A percentile compares a stretch with the other conserved stretches of the same genome.
These are phyloP conservation scores for Petrolisthes manimaculis DNA, from an alignment of 2,888 invertebrate species.

Conservation along the genomic window DNA sequence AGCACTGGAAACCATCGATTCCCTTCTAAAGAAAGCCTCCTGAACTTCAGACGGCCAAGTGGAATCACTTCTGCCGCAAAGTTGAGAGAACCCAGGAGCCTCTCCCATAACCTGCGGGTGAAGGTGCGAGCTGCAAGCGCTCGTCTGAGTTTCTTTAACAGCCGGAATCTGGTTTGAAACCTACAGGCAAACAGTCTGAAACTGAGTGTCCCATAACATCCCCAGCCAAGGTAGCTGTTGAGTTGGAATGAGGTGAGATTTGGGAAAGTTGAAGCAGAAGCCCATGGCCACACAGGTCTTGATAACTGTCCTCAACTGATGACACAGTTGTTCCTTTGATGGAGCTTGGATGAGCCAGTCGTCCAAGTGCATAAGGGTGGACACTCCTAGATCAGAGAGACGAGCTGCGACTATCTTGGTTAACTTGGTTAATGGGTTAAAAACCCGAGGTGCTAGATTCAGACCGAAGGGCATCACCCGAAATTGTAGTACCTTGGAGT, in stretches of 20 bases:
- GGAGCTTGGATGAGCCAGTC: background rate
- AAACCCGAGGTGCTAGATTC: background rate
- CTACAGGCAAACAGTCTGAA: too few relatives aligned
- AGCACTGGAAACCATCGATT: too few relatives aligned
- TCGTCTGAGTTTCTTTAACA: too few relatives aligned
- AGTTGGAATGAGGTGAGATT: background rate
- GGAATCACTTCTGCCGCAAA: too few relatives aligned
- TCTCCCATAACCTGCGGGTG: too few relatives aligned
- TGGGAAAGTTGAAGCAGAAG: background rate
- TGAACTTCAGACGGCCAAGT: too few relatives aligned
- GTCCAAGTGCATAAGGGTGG: background rate
- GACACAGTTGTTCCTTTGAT: background rate
- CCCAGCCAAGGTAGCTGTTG: background rate
- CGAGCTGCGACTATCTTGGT: background rate
- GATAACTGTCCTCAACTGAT: background rate
- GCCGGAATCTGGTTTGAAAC: too few relatives aligned
- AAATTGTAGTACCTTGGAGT: background rate
- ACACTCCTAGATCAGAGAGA: background rate
- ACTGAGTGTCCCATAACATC: background rate
- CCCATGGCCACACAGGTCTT: background rate
- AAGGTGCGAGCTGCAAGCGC: too few relatives aligned
- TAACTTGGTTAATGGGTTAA: background rate
- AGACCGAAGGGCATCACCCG: background rate
- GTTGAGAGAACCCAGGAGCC: too few relatives aligned
- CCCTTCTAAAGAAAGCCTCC: too few relatives aligned